phyloP scores from a whole-genome alignment of 1,140 invertebrate species.

The Popillia japonica region DNA sequence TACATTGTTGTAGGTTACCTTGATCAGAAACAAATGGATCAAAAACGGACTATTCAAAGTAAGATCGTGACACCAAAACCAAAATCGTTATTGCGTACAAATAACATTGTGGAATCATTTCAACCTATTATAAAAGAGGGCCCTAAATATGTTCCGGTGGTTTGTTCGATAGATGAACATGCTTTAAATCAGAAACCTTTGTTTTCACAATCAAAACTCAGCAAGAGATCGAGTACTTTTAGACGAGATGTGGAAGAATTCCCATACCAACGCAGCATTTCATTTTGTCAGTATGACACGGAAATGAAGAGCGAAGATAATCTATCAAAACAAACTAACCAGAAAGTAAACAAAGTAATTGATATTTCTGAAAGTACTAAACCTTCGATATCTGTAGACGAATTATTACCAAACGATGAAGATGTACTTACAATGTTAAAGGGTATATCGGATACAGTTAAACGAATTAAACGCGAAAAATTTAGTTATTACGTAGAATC shows the following conservation, averaged over 20 bases:
- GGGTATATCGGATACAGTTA: background rate
- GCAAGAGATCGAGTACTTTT: background rate
- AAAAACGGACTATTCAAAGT: background rate
- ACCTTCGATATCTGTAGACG: background rate
- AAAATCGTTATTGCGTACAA: background rate
- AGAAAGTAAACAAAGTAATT: background rate
- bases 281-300: background rate
- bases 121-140: no score
- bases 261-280: background rate
- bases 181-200: background rate
- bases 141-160: background rate
- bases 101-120: background rate
- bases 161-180: background rate
- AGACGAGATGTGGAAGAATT: background rate
- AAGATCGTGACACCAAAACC: background rate
- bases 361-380: background rate
- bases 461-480: slow-evolving; percentile 20
- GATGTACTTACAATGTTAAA: background rate
- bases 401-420: background rate
- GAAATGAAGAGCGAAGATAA: background rate
- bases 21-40: background rate
- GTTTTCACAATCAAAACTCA: background rate
- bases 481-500: background rate
- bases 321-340: background rate
- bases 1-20: background rate